Evolutionary conservation across 2,113 vertebrate genomes (phyloP), one percentile per base, ranked within the genome.

Genomic region (Chloebia gouldiae): DNA sequence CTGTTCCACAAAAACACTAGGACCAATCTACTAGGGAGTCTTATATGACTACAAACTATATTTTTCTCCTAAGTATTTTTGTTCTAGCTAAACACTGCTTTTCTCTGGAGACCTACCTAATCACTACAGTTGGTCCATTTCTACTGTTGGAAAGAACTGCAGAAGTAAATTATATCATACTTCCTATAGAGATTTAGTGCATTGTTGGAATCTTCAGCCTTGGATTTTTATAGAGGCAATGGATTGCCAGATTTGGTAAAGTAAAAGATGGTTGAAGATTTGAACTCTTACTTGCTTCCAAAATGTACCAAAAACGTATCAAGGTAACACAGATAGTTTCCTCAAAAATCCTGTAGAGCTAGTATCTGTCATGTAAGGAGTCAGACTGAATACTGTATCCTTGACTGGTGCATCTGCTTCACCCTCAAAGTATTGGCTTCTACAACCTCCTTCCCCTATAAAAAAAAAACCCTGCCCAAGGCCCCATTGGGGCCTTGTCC

Each of bases 401-500:
- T 39, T 66, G 25, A 71, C 8, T 0, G 0, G 8, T 33, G 18
- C 27, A 31, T 39, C 33, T 71, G 39, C 75, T 76, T 75, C 35
- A 66, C 13, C 15, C 5, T 49, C 9, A 0, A 68, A 80, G 20
- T 30, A 79, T 0, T 73, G 50, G 14, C n/a, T 86, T 83, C 44
- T 54, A 30, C 3, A 24, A n/a, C 23, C 13, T 45, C 28, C 51
- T 80, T 90, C 69, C 20, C 42, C 97, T 7, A 78, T 7, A 78
- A 99, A 51, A 97, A 97, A 37, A 95, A 98, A 37, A 54, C 79
- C 8, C 73, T 98, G 56, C 93, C 92, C 71, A 96, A 95, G 13
- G 97, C 98, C 31, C 97, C 98, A 7, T 44, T 97, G 35, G 98
- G 99, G 81, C 99, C 99, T 13, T 99, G 59, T 91, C 89, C 42